Base-by-base conservation (phyloP, 2,113 vertebrate species). In the Pelobates fuscus region DNA sequence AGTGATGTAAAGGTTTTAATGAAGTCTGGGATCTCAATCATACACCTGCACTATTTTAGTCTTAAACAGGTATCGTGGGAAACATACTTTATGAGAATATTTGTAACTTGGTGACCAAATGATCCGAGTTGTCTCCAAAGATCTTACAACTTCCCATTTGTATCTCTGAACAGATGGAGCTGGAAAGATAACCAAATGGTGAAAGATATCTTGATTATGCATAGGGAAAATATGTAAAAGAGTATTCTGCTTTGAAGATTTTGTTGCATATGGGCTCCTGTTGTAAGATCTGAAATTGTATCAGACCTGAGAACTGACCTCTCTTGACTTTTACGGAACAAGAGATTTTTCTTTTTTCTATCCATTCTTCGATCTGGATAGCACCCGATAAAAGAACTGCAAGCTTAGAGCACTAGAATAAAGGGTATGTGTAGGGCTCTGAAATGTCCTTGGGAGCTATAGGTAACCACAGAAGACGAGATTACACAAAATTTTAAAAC, bases 151-250 rank as follows among this genome's bases (percentile, higher is more conserved):
- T 27, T 18, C 0, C 18, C 17, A 52, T 26, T 62, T 77, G 59
- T 67, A 77, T 82, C 69, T 44, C 37, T 78, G 63, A 37, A 59
- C 62, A n/a, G 52, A 67, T 37, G 55, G 26, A 7, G 8, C 24
- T 37, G 67, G 64, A 71, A 77, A 65, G 44, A 61, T 81, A 43
- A 78, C 70, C 27, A 59, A 67, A 58, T 77, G 70, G 52, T 77
- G 77, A 79, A 77, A 62, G 78, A 69, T 68, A 29, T 67, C 74
- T 37, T 37, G 46, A 71, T 43, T 60, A 66, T 30, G 10, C 17
- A 20, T 41, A 20, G 18, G 41, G n/a, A 18, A 24, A 64, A 63
- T 66, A n/a, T 18, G 26, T 27, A 73, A 62, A 62, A 32, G 65
- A 57, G n/a, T 46, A 67, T 55, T 71, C 78, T n/a, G 52, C 52